Evolutionary conservation across 1,140 invertebrate species (phyloP).

Genomic region (Leptinotarsa undecemlineata): DNA sequence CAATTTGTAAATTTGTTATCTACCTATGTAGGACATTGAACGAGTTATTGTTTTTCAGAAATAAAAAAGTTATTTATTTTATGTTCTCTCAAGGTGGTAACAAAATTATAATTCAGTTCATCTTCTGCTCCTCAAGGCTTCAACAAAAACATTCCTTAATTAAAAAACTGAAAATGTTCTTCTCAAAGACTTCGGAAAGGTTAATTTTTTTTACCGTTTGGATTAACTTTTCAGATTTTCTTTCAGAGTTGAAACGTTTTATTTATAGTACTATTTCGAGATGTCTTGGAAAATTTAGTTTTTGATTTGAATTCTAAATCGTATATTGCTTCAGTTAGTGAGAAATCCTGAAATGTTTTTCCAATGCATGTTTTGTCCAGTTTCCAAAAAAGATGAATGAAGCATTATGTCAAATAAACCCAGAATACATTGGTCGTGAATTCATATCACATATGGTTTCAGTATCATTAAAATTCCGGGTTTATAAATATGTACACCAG

Average conservation of each 20-base stretch:
- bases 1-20: neutral
- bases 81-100: neutral
- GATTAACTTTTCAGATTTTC: constrained; percentile 25
- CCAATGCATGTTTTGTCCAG: neutral
- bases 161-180: neutral
- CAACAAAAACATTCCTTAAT: constrained; percentile 15
- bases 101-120: neutral
- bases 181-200: neutral
- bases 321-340: neutral
- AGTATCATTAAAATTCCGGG: no score
- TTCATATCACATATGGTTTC: no score
- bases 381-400: neutral
- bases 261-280: neutral
- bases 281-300: neutral
- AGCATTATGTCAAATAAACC: neutral
- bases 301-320: neutral
- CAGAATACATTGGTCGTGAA: neutral
- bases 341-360: neutral
- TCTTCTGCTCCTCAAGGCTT: constrained; percentile 12
- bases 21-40: no score
- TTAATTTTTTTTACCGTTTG: constrained; percentile 24
- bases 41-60: no score
- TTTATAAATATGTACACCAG: no score
- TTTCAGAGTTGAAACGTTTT: neutral
- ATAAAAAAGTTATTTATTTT: no score